Evolutionary conservation across 1,140 invertebrate species (phyloP).

Genomic region (Zaprionus inermis): DNA sequence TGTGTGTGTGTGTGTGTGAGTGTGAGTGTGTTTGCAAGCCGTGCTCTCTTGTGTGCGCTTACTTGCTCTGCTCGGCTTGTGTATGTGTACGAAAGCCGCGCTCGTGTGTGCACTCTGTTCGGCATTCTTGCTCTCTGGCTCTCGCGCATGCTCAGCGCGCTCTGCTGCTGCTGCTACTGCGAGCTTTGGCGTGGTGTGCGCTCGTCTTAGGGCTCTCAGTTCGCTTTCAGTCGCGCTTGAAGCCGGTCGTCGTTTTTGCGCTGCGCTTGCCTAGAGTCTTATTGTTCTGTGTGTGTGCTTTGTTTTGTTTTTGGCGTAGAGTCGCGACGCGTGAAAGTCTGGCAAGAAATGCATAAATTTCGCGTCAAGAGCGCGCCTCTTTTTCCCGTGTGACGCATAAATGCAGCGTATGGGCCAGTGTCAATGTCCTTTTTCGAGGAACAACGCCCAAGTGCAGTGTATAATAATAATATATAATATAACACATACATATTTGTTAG

Average conservation of each 20-base stretch:
- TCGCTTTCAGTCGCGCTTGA: slow-evolving; percentile 60
- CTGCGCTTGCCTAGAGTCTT: neutral
- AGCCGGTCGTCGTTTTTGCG: slow-evolving; percentile 60
- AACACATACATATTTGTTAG: no score
- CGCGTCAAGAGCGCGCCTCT: slow-evolving; percentile 21
- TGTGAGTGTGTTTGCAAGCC: slow-evolving; percentile 24
- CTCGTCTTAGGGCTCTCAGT: slow-evolving; percentile 58
- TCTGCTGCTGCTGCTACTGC: slow-evolving; percentile 37
- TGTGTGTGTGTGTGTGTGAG: neutral
- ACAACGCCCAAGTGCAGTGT: slow-evolving; percentile 49
- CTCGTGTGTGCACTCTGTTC: slow-evolving; percentile 17
- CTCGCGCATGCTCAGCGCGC: slow-evolving; percentile 51
- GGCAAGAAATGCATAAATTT: slow-evolving; percentile 71
- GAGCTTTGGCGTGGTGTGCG: slow-evolving; percentile 37
- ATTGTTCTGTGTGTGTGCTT: slow-evolving; percentile 28
- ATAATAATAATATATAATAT: neutral
- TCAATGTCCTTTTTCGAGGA: slow-evolving; percentile 75
- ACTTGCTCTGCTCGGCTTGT: neutral
- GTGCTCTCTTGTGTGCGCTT: slow-evolving; percentile 22
- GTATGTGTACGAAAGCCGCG: slow-evolving; percentile 21
- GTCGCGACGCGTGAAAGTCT: slow-evolving; percentile 63
- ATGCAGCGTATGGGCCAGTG: slow-evolving; percentile 45
- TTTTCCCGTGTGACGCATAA: slow-evolving; percentile 63
- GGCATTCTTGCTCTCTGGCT: neutral
- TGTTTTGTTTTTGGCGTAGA: slow-evolving; percentile 54